phyloP scores from a whole-genome alignment of 2,113 vertebrate species.

The Calcarius ornatus region DNA sequence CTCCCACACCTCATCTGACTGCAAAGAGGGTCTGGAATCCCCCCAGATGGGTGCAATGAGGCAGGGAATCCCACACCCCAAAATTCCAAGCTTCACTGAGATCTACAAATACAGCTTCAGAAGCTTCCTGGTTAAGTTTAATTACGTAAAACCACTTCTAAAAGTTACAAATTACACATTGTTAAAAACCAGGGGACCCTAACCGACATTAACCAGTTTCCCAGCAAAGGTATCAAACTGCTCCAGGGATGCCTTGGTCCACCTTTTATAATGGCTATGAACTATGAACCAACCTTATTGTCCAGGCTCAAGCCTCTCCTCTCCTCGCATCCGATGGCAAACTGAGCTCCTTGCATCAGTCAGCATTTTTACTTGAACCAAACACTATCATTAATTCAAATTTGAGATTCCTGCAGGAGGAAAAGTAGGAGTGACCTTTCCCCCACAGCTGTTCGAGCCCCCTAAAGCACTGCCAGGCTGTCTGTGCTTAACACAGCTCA shows the following conservation, averaged over 20 bases:
- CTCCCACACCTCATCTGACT: neutral
- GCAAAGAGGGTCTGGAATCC: neutral
- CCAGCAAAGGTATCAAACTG: neutral
- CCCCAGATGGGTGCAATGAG: neutral
- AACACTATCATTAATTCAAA: neutral
- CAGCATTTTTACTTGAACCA: neutral
- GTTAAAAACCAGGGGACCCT: neutral
- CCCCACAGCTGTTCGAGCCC: neutral
- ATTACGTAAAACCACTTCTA: neutral
- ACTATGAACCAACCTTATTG: neutral
- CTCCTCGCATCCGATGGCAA: neutral
- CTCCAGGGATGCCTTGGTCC: neutral
- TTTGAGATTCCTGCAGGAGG: fast-evolving
- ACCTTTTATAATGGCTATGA: neutral
- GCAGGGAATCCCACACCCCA: neutral
- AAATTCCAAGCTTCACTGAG: neutral
- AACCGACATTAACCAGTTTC: neutral
- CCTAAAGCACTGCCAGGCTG: neutral
- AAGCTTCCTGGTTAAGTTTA: neutral
- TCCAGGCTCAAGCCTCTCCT: neutral
- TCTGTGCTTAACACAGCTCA: neutral
- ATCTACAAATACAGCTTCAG: neutral
- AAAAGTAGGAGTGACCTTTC: neutral
- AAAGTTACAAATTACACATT: neutral
- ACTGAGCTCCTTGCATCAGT: neutral